phyloP scores from a whole-genome alignment of 2,797 vertebrate species.

The Pangasius mekongensis region DNA sequence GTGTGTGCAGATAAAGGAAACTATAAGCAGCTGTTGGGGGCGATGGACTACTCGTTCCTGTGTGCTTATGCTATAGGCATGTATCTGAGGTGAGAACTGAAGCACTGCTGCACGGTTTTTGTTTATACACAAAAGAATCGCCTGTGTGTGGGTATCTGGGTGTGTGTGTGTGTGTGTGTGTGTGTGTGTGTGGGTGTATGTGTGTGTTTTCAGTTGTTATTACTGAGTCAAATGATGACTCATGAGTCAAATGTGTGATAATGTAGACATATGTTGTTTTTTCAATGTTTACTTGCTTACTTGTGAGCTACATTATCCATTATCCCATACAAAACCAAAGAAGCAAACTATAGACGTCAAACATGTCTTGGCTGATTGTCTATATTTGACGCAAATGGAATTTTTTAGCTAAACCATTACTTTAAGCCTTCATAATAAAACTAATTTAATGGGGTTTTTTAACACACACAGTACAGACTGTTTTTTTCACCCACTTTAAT shows the following conservation, averaged over 20 bases:
- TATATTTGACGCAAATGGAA: not conserved
- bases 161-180: not conserved
- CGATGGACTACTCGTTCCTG: slow-evolving; percentile 93
- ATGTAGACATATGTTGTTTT: not conserved
- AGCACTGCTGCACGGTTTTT: not conserved
- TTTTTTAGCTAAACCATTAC: too few species aligned
- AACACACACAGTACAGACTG: not conserved
- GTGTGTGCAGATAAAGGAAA: slow-evolving; percentile 80
- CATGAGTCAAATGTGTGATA: not conserved
- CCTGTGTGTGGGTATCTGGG: not conserved
- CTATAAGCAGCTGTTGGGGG: slow-evolving; percentile 90
- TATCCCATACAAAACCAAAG: not conserved
- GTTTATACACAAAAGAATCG: not conserved
- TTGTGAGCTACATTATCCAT: not conserved
- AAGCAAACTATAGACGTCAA: not conserved
- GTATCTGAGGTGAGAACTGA: slow-evolving; percentile 86
- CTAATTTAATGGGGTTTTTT: not conserved
- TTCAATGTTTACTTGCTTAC: not conserved
- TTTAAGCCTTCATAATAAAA: not conserved
- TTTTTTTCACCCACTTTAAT: not conserved
- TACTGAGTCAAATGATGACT: not conserved
- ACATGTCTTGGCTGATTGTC: not conserved
- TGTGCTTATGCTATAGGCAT: slow-evolving; percentile 95
- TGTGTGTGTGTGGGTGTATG: not conserved
- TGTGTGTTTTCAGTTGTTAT: not conserved